These are phyloP conservation scores for Emydura subglobosa DNA, from an alignment of 2,113 vertebrate species.

Conservation along the genomic window DNA sequence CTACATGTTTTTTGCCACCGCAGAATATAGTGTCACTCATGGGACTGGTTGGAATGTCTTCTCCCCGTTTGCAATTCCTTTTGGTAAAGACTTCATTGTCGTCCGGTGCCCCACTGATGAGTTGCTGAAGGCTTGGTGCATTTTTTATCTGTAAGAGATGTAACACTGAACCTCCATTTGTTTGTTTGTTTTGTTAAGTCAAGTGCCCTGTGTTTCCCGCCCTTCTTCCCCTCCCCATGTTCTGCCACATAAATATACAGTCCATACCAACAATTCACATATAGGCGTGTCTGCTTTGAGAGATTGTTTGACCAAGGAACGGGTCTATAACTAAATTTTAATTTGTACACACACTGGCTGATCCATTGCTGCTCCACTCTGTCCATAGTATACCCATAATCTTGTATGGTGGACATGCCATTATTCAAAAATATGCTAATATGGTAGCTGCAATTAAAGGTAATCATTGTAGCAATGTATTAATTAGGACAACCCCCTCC, in stretches of 20 bases:
- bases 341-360: not conserved
- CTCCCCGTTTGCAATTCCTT: slow-evolving; percentile 49
- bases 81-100: not conserved
- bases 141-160: slow-evolving; percentile 79
- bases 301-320: not conserved
- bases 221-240: not conserved
- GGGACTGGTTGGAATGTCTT: not conserved
- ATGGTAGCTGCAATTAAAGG: not conserved
- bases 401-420: not conserved
- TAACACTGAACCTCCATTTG: not conserved
- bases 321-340: slow-evolving; percentile 12
- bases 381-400: not conserved
- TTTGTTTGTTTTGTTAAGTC: not conserved
- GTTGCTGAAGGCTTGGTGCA: slow-evolving; percentile 80
- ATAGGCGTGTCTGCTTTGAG: not conserved
- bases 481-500: not conserved
- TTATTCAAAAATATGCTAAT: not conserved
- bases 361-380: not conserved
- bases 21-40: slow-evolving; percentile 60
- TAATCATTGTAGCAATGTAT: not conserved
- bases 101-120: slow-evolving; percentile 73
- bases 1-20: slow-evolving; percentile 72
- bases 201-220: not conserved
- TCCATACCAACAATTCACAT: not conserved
- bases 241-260: not conserved